Percentiles rank a stretch among this genome's conserved stretches.
Conservation (phyloP, 2,888 invertebrate species). For the Acronicta aceris region DNA sequence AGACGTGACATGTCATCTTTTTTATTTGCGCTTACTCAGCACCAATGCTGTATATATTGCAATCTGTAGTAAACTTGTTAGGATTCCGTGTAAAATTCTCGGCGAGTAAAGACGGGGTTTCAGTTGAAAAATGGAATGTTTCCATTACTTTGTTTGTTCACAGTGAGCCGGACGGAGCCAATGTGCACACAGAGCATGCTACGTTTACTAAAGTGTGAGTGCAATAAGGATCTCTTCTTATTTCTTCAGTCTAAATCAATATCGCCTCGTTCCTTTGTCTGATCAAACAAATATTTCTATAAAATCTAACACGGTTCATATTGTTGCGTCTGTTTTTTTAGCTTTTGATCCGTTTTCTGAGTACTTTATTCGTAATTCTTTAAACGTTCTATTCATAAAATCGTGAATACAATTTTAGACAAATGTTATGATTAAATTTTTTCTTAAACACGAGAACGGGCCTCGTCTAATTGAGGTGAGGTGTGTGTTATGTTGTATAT, state of each 20-base stretch:
- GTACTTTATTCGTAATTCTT: background rate
- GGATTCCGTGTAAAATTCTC: conserved; percentile 41
- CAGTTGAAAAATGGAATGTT: conserved; percentile 58
- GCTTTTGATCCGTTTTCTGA: background rate
- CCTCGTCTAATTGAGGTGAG: background rate
- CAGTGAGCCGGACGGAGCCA: conserved; percentile 12
- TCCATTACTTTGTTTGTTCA: conserved; percentile 54
- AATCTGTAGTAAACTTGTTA: conserved; percentile 20
- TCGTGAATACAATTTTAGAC: background rate
- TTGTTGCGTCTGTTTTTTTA: conserved; percentile 12
- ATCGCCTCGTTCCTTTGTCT: conserved; percentile 31
- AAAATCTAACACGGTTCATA: conserved; percentile 8
- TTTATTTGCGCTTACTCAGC: conserved; percentile 16
- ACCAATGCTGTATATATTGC: conserved; percentile 13
- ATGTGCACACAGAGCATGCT: conserved; percentile 24
- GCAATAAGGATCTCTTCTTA: conserved; percentile 46
- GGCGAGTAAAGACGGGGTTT: conserved; percentile 39
- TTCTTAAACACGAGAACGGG: no score
- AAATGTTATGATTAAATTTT: no score
- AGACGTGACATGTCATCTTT: conserved; percentile 34
- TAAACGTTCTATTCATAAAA: background rate
- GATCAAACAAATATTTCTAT: conserved; percentile 34
- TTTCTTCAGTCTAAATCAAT: conserved; percentile 48
- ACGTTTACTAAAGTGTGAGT: conserved; percentile 32
- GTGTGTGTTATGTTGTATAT: no score